A percentile compares a stretch with the other conserved stretches of the same genome.
phyloP scores from a whole-genome alignment of 2,888 invertebrate species.

The Lingula anatina region DNA sequence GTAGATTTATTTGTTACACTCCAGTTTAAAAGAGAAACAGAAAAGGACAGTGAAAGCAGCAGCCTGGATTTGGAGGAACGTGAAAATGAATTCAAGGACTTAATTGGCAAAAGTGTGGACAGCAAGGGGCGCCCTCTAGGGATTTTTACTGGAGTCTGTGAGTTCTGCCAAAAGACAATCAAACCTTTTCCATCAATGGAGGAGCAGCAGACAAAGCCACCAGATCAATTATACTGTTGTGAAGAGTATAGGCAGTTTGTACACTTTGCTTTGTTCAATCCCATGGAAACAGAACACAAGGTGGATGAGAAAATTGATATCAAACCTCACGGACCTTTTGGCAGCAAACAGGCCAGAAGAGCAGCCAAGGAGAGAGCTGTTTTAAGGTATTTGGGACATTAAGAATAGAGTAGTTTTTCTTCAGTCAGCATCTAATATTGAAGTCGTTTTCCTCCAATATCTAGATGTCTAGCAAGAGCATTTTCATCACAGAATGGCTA shows the following conservation, averaged over 20 bases:
- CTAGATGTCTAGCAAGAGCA: too few species aligned
- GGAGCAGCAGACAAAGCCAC: slow-evolving; percentile 31
- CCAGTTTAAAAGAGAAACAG: too few species aligned
- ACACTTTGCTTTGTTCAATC: slow-evolving; percentile 31
- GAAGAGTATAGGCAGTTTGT: slow-evolving; percentile 46
- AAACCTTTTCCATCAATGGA: slow-evolving; percentile 44
- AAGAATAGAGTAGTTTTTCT: not conserved
- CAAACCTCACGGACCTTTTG: slow-evolving; percentile 42
- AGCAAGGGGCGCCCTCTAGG: too few species aligned
- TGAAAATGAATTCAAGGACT: too few species aligned
- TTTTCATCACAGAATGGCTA: not conserved
- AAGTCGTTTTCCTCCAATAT: too few species aligned
- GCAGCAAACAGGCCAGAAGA: slow-evolving; percentile 38
- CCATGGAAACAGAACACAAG: slow-evolving; percentile 23
- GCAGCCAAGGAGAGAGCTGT: slow-evolving; percentile 47
- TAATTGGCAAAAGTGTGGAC: too few species aligned
- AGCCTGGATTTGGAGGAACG: too few species aligned
- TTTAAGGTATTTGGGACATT: slow-evolving; percentile 28
- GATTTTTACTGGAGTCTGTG: slow-evolving; percentile 32
- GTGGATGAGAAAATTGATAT: slow-evolving; percentile 30
- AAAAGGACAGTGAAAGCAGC: too few species aligned
- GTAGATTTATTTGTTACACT: too few species aligned
- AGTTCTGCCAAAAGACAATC: slow-evolving; percentile 38
- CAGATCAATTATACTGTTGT: slow-evolving; percentile 48
- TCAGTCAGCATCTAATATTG: too few species aligned